Conservation (phyloP, 2,797 vertebrate species). For the Sciurus vulgaris region DNA sequence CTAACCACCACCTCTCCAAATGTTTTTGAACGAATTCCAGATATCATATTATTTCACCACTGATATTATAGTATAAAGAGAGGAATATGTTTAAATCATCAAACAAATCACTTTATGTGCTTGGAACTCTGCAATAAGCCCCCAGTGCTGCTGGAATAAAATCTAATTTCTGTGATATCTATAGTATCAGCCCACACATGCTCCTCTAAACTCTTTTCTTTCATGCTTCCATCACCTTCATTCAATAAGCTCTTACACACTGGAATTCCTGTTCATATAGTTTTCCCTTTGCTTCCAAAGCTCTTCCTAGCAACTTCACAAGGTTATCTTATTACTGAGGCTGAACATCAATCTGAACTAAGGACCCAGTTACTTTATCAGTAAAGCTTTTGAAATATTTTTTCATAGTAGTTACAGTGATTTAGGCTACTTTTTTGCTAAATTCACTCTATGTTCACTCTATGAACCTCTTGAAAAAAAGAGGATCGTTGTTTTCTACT, state of each 20-base stretch:
- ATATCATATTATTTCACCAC: neutral
- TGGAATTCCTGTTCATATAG: neutral
- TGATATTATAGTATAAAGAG: neutral
- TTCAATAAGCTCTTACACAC: neutral
- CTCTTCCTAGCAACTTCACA: neutral
- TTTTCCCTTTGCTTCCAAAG: neutral
- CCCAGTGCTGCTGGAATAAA: neutral
- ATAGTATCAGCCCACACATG: neutral
- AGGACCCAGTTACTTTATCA: neutral
- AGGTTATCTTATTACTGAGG: neutral
- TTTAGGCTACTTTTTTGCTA: neutral
- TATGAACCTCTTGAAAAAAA: neutral
- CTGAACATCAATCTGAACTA: neutral
- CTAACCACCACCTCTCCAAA: neutral
- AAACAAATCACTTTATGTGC: neutral
- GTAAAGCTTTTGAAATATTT: neutral
- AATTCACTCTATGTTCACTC: neutral
- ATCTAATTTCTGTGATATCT: neutral
- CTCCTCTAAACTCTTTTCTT: neutral
- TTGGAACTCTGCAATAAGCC: neutral
- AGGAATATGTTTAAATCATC: neutral
- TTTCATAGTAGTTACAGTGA: neutral
- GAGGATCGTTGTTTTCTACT: neutral
- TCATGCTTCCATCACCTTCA: neutral
- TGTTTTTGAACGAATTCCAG: neutral